These are phyloP conservation scores for Solen grandis DNA, from an alignment of 1,140 invertebrate species.

Conservation along the genomic window DNA sequence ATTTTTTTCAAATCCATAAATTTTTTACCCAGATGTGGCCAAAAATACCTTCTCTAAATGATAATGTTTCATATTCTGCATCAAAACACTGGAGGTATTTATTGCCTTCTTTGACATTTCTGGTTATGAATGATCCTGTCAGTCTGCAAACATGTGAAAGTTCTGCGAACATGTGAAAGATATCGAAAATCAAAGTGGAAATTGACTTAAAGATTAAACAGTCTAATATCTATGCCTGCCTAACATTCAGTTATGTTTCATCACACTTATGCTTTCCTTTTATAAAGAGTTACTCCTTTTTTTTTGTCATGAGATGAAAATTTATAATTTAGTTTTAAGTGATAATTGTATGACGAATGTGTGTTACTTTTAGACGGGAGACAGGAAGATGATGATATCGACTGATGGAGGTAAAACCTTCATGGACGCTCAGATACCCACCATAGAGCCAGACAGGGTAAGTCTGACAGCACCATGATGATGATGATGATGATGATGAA, in stretches of 20 bases:
- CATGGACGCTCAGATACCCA: conserved; percentile 75
- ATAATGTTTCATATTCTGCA: no score
- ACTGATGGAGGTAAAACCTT: conserved; percentile 73
- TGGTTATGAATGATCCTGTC: no score
- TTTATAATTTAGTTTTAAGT: not conserved
- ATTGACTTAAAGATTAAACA: conserved; percentile 1
- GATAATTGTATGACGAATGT: not conserved
- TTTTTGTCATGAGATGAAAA: no score
- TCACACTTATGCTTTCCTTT: not conserved
- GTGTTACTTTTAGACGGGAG: conserved; percentile 53
- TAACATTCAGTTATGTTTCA: not conserved
- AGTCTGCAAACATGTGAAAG: no score
- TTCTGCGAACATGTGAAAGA: no score
- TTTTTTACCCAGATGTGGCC: no score
- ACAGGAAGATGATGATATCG: conserved; percentile 72
- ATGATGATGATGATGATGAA: no score
- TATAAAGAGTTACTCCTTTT: not conserved
- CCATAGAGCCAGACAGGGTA: conserved; percentile 74
- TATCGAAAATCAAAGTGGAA: not conserved
- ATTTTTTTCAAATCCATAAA: no score
- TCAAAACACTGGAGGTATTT: no score
- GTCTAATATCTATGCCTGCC: not conserved
- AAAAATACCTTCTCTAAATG: no score
- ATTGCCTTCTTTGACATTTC: no score
- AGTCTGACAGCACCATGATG: no score